phyloP scores from a whole-genome alignment of 2,113 vertebrate species.

The Hiodon alosoides region DNA sequence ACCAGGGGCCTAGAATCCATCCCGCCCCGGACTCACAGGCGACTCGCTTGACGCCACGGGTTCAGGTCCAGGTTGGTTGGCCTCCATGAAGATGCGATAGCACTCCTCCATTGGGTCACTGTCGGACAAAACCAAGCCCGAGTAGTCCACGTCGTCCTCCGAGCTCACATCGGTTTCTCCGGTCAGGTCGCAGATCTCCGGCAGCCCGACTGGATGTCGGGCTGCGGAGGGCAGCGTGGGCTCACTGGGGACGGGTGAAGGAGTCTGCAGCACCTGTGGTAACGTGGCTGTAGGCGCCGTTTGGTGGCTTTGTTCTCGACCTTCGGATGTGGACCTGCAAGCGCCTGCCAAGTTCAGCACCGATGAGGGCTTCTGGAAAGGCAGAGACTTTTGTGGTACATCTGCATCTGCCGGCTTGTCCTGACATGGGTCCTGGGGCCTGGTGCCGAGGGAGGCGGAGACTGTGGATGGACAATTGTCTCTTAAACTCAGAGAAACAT shows the following conservation, averaged over 20 bases:
- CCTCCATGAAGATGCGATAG: slow-evolving; percentile 68
- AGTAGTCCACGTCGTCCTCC: slow-evolving; percentile 50
- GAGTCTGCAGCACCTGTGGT: background rate
- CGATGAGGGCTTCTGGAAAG: slow-evolving; percentile 22
- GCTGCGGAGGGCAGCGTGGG: background rate
- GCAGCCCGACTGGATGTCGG: background rate
- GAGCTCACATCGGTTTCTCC: slow-evolving; percentile 44
- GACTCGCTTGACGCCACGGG: slow-evolving; percentile 4
- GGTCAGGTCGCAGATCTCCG: background rate
- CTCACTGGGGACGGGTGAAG: background rate
- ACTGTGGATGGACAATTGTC: background rate
- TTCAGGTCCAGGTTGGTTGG: slow-evolving; percentile 32
- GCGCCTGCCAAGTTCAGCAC: background rate
- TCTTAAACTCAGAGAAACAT: background rate
- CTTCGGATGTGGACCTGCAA: background rate
- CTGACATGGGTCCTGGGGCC: background rate
- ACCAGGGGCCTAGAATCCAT: too few relatives aligned
- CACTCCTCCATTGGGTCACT: slow-evolving; percentile 68
- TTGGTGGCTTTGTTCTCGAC: too few relatives aligned
- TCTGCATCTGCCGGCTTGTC: background rate
- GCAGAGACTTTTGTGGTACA: slow-evolving; percentile 5
- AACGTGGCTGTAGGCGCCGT: background rate
- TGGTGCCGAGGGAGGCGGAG: background rate
- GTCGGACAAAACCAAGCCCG: slow-evolving; percentile 59
- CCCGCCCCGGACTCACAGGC: slow-evolving; percentile 43